Evolutionary conservation across 2,888 invertebrate genomes (phyloP).

Genomic region (Vesta saturnalis): DNA sequence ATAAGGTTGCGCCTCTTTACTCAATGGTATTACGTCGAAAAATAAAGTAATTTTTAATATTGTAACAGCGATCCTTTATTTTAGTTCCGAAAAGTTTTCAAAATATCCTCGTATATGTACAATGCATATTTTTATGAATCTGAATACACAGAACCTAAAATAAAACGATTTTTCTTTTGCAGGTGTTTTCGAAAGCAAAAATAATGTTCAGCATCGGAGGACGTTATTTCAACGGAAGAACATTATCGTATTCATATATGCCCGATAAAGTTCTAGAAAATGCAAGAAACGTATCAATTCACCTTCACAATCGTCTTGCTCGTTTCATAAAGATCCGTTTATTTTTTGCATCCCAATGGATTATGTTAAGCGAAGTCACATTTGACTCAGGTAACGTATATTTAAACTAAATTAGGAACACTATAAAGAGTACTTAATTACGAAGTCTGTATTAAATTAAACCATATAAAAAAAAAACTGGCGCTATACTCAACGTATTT

Average conservation of each 20-base stretch:
- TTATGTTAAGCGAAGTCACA: slow-evolving; percentile 76
- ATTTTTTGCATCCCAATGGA: slow-evolving; percentile 74
- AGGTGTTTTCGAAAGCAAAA: slow-evolving; percentile 75
- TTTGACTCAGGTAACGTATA: slow-evolving; percentile 67
- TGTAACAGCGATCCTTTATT: too few species aligned
- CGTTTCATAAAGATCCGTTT: slow-evolving; percentile 71
- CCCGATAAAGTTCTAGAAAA: slow-evolving; percentile 71
- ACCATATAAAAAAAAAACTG: slow-evolving; percentile 19
- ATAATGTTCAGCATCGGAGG: slow-evolving; percentile 73
- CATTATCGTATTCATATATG: slow-evolving; percentile 68
- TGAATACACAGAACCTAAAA: not conserved
- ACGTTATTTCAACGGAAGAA: slow-evolving; percentile 65
- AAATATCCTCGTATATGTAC: too few species aligned
- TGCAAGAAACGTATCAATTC: slow-evolving; percentile 75
- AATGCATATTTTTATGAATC: too few species aligned
- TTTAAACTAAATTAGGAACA: slow-evolving; percentile 13
- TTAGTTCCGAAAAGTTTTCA: too few species aligned
- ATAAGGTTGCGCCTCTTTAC: too few species aligned
- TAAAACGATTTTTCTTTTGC: slow-evolving; percentile 44
- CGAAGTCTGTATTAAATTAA: not conserved
- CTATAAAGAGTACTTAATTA: slow-evolving; percentile 13
- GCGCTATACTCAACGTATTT: slow-evolving; percentile 20
- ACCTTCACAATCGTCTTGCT: slow-evolving; percentile 70
- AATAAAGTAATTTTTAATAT: too few species aligned
- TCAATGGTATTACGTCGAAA: too few species aligned